These are phyloP conservation scores for Bubo bubo DNA, from an alignment of 2,113 vertebrate genomes.

Conservation along the genomic window DNA sequence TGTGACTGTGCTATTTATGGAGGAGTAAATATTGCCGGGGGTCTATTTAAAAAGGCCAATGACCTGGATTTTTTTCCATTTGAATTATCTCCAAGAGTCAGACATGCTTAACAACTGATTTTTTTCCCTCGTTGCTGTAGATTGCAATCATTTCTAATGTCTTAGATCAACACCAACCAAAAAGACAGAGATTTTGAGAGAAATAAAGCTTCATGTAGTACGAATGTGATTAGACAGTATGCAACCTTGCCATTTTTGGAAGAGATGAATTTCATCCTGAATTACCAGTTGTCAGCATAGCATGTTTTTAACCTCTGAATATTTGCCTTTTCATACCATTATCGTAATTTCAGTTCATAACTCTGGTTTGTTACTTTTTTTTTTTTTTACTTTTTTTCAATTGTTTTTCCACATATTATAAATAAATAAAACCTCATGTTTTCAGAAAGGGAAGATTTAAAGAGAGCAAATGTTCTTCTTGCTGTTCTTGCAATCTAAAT, in stretches of 20 bases:
- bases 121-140: background rate
- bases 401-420: background rate
- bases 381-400: background rate
- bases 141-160: background rate
- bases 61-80: slow-evolving; percentile 79
- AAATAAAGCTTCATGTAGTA: background rate
- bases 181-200: slow-evolving; percentile 3
- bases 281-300: background rate
- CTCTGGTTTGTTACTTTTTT: background rate
- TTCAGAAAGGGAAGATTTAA: background rate
- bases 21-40: slow-evolving; percentile 78
- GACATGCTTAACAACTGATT: slow-evolving; percentile 36
- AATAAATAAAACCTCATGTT: background rate
- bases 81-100: slow-evolving; percentile 74
- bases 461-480: background rate
- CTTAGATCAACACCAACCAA: background rate
- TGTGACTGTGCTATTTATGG: slow-evolving; percentile 82
- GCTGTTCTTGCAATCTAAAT: background rate
- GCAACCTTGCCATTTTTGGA: background rate
- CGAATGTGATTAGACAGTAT: background rate
- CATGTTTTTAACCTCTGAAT: background rate
- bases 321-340: background rate
- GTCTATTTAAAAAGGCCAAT: slow-evolving; percentile 81
- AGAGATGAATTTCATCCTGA: background rate
- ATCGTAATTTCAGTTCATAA: background rate